These are phyloP conservation scores for Cataglyphis cursor DNA, from an alignment of 2,888 invertebrate species.

Conservation along the genomic window DNA sequence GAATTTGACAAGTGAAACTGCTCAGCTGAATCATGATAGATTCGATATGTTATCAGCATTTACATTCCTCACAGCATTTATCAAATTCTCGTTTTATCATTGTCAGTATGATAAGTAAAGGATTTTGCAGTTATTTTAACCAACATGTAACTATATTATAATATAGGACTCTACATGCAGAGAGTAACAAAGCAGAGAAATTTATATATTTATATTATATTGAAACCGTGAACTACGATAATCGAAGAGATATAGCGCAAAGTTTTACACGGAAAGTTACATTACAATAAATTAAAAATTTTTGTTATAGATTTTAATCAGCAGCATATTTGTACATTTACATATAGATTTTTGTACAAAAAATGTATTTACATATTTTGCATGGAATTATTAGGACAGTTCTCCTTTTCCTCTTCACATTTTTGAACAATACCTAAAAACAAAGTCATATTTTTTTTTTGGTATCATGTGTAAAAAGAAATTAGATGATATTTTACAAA, in stretches of 20 bases:
- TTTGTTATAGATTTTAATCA: constrained; percentile 19
- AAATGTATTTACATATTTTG: background rate
- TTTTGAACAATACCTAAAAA: constrained; percentile 79
- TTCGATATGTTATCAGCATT: background rate
- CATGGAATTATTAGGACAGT: constrained; percentile 12
- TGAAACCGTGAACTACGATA: background rate
- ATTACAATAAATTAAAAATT: background rate
- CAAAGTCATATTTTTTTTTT: constrained; percentile 19
- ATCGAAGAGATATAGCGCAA: background rate
- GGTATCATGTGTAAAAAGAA: background rate
- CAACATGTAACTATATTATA: background rate
- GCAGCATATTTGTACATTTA: background rate
- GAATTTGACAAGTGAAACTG: background rate
- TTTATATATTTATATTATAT: background rate
- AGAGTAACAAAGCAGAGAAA: background rate
- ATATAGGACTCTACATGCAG: too few relatives aligned
- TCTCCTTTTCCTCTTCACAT: constrained; percentile 71
- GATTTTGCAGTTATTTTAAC: background rate
- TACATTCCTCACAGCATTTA: background rate
- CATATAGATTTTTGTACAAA: constrained; percentile 11
- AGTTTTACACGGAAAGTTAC: background rate
- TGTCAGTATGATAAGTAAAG: background rate
- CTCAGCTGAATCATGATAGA: background rate
- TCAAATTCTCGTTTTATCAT: background rate
- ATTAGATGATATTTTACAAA: constrained; percentile 9